Base-by-base conservation (phyloP, 1,140 invertebrate species). In the Phortica variegata region DNA sequence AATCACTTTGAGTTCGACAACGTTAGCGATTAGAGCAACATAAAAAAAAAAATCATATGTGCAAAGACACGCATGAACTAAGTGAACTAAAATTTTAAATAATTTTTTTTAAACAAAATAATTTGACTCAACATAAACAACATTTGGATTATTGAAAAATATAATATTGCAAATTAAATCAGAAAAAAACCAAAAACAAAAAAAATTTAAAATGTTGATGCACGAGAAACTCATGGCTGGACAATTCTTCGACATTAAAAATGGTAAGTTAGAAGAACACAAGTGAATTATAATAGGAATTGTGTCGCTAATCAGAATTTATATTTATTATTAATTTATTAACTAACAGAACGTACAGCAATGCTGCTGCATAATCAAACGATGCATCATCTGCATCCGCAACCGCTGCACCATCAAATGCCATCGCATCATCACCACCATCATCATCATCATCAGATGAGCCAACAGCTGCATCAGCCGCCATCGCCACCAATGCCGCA, bases 191-290 rank as follows among this genome's bases (percentile, higher is more conserved):
- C 19, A 19, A 39, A 39, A 21, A 26, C 23, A 26, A 41, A 41
- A 41, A 5, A 21, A 6, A 5, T 13, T 16, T 33, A 52, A 26
- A 21, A 54, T 73, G 70, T 53, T 73, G 52, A 71, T 74, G 58
- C 71, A 74, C 56, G 68, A 75, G 48, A 75, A 74, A 65, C 52
- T 73, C 12, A 60, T 73, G 43, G 33, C 68, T 3, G 68, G 68
- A 39, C 61, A 75, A 56, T 75, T 75, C 54, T 60, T 74, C 43
- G 72, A 75, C 57, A 43, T 74, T 7, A 75, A 75, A 58, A 74
- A 55, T 44, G 72, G 72, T 75, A 55, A 74, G 68, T 68, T 31
- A 32, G 5, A 3, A 34, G 29, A 38, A n/a, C n/a, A n/a, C n/a
- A n/a, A n/a, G n/a, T n/a, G n/a, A n/a, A n/a, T n/a, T n/a, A n/a